phyloP scores from a whole-genome alignment of 2,888 invertebrate species.

The Adela reaumurella region DNA sequence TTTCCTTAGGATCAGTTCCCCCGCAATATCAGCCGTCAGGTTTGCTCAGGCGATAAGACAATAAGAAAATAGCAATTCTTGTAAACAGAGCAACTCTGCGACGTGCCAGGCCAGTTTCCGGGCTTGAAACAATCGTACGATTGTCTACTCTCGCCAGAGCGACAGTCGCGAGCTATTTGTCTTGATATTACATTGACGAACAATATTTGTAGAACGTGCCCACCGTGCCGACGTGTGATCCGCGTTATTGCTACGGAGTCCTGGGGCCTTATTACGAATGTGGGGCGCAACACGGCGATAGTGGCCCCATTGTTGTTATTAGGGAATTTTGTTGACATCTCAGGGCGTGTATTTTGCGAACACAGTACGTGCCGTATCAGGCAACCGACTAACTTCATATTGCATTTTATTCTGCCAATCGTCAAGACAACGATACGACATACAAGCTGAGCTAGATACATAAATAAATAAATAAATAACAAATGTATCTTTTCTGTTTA shows the following conservation, averaged over 20 bases:
- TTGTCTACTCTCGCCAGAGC: too few relatives aligned
- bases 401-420: too few relatives aligned
- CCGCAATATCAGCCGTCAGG: background rate
- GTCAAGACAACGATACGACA: too few relatives aligned
- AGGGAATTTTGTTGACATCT: too few relatives aligned
- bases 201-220: constrained; percentile 54
- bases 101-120: background rate
- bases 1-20: too few relatives aligned
- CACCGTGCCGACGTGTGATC: background rate
- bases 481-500: too few relatives aligned
- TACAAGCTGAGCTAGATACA: too few relatives aligned
- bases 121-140: background rate
- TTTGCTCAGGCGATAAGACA: background rate
- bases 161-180: background rate
- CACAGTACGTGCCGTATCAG: too few relatives aligned
- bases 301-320: too few relatives aligned
- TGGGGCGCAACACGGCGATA: background rate
- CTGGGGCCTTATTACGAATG: background rate
- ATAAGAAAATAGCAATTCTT: background rate
- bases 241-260: background rate
- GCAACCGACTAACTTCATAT: too few relatives aligned
- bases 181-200: constrained; percentile 8
- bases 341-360: too few relatives aligned
- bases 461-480: too few relatives aligned
- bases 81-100: background rate